Evolutionary conservation across 2,888 invertebrate species (phyloP).

Genomic region (Harpagoxenus sublaevis): DNA sequence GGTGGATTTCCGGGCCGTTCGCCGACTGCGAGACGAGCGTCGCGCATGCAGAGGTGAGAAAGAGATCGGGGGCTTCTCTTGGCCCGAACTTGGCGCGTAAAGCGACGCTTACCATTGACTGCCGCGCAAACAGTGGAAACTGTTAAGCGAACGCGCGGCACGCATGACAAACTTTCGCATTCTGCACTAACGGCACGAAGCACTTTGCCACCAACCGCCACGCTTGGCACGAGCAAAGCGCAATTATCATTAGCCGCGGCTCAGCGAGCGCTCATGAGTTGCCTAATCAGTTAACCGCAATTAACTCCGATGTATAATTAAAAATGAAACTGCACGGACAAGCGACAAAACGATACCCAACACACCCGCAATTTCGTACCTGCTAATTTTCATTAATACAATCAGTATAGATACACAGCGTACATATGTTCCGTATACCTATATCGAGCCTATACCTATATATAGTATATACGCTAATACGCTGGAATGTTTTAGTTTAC

Average conservation of each 20-base stretch:
- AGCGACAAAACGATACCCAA: not conserved
- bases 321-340: constrained; percentile 16
- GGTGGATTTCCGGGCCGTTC: not conserved
- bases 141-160: constrained; percentile 36
- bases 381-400: not conserved
- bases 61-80: not conserved
- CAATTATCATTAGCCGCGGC: constrained; percentile 50
- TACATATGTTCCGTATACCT: too few species aligned
- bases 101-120: constrained; percentile 45
- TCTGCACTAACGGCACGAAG: constrained; percentile 36
- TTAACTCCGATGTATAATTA: constrained; percentile 38
- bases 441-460: too few species aligned
- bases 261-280: constrained; percentile 30
- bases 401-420: not conserved
- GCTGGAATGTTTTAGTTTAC: not conserved
- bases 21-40: not conserved
- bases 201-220: constrained; percentile 34
- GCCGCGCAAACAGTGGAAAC: constrained; percentile 44
- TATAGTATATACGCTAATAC: too few species aligned
- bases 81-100: constrained; percentile 6
- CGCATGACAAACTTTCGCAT: constrained; percentile 52
- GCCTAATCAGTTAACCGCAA: constrained; percentile 49
- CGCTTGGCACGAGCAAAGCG: constrained; percentile 30
- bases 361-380: not conserved
- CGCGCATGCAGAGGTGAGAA: constrained; percentile 9